Evolutionary conservation across 2,797 vertebrate species (phyloP).

Genomic region (Sebastes reedi): DNA sequence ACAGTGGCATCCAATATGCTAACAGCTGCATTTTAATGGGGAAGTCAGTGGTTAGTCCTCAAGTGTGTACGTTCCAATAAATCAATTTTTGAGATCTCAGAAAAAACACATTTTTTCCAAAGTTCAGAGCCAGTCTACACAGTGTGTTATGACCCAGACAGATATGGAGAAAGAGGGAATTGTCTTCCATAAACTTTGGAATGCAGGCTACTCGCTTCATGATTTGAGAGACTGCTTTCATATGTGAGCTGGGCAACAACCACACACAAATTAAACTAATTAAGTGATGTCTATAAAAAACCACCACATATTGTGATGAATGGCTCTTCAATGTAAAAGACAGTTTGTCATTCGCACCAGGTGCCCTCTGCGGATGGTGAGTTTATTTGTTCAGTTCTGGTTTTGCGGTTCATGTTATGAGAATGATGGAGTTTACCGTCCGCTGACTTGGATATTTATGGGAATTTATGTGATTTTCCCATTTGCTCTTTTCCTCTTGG

Average conservation of each 20-base stretch:
- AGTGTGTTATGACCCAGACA: slow-evolving; percentile 34
- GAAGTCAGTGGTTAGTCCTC: background rate
- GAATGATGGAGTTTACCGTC: slow-evolving; percentile 23
- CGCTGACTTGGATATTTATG: slow-evolving; percentile 51
- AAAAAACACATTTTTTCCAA: slow-evolving; percentile 23
- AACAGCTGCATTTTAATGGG: slow-evolving; percentile 18
- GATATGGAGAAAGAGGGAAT: slow-evolving; percentile 46
- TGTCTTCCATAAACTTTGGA: slow-evolving; percentile 63
- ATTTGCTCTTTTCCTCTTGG: slow-evolving; percentile 34
- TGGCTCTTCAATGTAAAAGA: slow-evolving; percentile 2
- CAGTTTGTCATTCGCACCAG: slow-evolving; percentile 27
- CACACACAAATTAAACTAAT: slow-evolving; percentile 42
- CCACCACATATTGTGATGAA: background rate
- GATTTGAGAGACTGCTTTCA: slow-evolving; percentile 55
- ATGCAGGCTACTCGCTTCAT: slow-evolving; percentile 44
- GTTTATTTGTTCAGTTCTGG: slow-evolving; percentile 62
- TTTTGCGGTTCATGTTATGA: slow-evolving; percentile 45
- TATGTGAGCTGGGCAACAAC: slow-evolving; percentile 49
- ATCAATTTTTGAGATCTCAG: slow-evolving; percentile 12
- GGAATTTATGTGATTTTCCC: slow-evolving; percentile 58
- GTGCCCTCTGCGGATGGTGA: background rate
- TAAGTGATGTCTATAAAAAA: slow-evolving; percentile 8
- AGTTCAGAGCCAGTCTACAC: slow-evolving; percentile 24
- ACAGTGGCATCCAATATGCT: background rate
- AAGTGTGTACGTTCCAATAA: slow-evolving; percentile 11